Evolutionary conservation across 2,113 vertebrate species (phyloP), one percentile per base, ranked within the genome.

Genomic region (Synchiropus splendidus): DNA sequence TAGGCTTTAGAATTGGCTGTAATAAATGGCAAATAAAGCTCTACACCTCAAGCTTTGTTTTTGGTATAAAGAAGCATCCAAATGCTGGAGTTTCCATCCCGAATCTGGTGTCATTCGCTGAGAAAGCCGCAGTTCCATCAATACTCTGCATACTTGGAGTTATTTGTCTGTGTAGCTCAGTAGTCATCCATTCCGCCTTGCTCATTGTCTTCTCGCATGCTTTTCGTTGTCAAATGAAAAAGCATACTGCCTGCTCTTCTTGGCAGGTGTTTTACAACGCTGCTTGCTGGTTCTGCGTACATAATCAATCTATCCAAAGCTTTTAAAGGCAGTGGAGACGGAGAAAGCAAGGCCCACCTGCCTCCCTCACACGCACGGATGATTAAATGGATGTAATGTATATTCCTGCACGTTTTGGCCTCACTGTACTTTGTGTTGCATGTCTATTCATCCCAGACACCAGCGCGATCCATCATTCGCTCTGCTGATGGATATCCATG

Each of bases 341-440:
- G 39, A 68, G 52, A 65, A 62, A 64, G 69, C 60, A 39, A 39
- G 58, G 53, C 53, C 51, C 42, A 40, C 55, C 66, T 51, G 58
- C 45, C 43, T 62, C 41, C 32, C 58, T 61, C 64, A 72, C 72
- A 79, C 42, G 34, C 58, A 43, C 47, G 16, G 59, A 78, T 83
- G 75, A 83, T 84, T 85, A 83, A 83, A 84, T 75, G 77, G 78
- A 75, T 83, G 79, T 79, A 84, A 84, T 78, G 76, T 82, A 81
- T 82, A 82, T 80, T 77, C 65, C 49, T 76, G 43, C 62, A 46
- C 42, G 31, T 66, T 80, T 78, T 77, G 76, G 76, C 64, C 58
- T 79, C 67, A 57, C 64, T 79, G 68, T 81, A 62, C 81, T 83
- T 82, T 58, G 64, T 68, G 68, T 79, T 67, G 64, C 69, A 41